Conservation (phyloP, 2,113 vertebrate species). For the Saccopteryx bilineata region DNA sequence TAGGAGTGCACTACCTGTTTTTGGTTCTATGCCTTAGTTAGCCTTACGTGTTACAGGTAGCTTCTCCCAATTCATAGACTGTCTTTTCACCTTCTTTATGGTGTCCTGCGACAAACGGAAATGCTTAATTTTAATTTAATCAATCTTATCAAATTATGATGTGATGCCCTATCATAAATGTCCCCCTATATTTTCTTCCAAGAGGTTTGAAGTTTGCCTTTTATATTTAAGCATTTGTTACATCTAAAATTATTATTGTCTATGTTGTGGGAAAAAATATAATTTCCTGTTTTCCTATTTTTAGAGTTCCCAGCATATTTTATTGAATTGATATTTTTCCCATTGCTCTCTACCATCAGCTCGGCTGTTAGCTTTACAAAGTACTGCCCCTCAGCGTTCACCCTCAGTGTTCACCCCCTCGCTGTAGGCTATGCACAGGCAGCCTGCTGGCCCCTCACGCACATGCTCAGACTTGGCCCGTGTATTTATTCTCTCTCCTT, state of each 20-base stretch:
- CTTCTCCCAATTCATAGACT: neutral
- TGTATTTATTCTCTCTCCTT: neutral
- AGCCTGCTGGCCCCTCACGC: neutral
- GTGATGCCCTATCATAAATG: neutral
- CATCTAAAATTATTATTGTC: neutral
- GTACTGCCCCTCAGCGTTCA: neutral
- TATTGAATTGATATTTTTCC: neutral
- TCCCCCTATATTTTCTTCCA: neutral
- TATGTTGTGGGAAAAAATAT: neutral
- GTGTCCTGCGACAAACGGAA: neutral
- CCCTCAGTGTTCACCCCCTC: neutral
- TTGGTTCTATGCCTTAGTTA: neutral
- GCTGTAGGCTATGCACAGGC: neutral
- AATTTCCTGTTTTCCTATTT: neutral
- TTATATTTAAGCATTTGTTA: neutral
- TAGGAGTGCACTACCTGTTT: neutral
- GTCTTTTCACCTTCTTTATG: neutral
- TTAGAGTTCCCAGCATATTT: neutral
- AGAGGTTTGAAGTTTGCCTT: neutral
- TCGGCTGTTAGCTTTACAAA: neutral
- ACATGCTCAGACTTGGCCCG: neutral
- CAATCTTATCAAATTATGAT: neutral
- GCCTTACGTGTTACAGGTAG: neutral
- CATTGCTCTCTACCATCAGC: neutral
- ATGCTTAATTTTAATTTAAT: constrained; percentile 40